Evolutionary conservation across 2,797 vertebrate genomes (phyloP), one percentile per base, ranked within the genome.

Genomic region (Bovichtus variegatus): DNA sequence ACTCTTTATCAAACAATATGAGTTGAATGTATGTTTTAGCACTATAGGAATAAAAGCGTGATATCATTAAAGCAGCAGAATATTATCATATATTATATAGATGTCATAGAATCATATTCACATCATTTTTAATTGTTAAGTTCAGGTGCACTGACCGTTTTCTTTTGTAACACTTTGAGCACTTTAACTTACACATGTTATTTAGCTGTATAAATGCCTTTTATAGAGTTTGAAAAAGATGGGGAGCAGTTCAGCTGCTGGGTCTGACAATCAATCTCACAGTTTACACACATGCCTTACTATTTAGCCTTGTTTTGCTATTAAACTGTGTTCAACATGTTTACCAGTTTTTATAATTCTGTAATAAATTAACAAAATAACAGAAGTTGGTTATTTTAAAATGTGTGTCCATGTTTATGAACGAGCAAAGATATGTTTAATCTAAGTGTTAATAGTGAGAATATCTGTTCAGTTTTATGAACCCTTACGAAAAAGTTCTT

Each of bases 351-450:
- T 69, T 47, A 8, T 38, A 36, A 41, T 31, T 59, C 5, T 60
- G 1, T 49, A 79, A 59, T 80, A 82, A 87, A 82, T 46, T 2
- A 15, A 55, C n/a, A 25, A 43, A 71, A 54, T 18, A 62, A n/a
- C 19, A 13, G 1, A 40, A 15, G 46, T 3, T 10, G 6, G 10
- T n/a, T 49, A 1, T 66, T 38, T 25, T 25, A 2, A 38, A 23
- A 7, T 41, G 5, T 7, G n/a, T 74, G 21, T 58, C 23, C 23
- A 16, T 6, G 19, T 62, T 41, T 41, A 25, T 85, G 21, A 59
- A 5, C 13, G 10, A 53, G 25, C 21, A n/a, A n/a, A n/a, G n/a
- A n/a, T n/a, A n/a, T n/a, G n/a, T n/a, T n/a, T n/a, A n/a, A n/a
- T n/a, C n/a, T 3, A 4, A 23, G 15, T 38, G 18, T 13, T 23